Percentiles rank a stretch among this genome's conserved stretches.
These are phyloP conservation scores for Carcina quercana DNA, from an alignment of 2,888 invertebrate species.

Conservation along the genomic window DNA sequence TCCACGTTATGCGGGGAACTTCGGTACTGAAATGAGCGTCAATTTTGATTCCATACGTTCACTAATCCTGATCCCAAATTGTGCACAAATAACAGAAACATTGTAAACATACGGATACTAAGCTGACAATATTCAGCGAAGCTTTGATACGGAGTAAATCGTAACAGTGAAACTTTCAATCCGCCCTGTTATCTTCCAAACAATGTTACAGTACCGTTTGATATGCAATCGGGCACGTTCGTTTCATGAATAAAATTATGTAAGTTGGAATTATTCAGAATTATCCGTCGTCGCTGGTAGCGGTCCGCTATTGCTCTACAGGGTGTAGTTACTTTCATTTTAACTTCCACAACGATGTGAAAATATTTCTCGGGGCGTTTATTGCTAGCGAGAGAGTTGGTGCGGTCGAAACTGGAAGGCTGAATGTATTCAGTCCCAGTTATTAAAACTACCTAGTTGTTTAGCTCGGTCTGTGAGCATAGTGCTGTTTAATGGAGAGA, in stretches of 20 bases:
- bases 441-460: conserved; percentile 26
- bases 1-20: no score
- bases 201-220: conserved; percentile 36
- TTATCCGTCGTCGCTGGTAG: conserved; percentile 43
- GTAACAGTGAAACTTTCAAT: conserved; percentile 13
- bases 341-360: conserved; percentile 71
- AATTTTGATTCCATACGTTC: no score
- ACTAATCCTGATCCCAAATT: no score
- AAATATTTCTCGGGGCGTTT: conserved; percentile 67
- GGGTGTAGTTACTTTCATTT: conserved; percentile 70
- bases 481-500: no score
- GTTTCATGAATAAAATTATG: conserved; percentile 65
- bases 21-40: no score
- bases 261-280: conserved; percentile 55
- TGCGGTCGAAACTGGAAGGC: conserved; percentile 35
- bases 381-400: conserved; percentile 58
- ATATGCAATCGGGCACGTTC: conserved; percentile 40
- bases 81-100: no score
- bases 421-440: conserved; percentile 29
- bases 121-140: no score
- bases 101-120: no score
- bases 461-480: conserved; percentile 7
- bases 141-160: conserved; percentile 10
- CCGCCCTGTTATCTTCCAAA: conserved; percentile 20
- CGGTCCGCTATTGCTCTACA: conserved; percentile 53